phyloP scores from a whole-genome alignment of 2,888 invertebrate species.

The Sesia apiformis region DNA sequence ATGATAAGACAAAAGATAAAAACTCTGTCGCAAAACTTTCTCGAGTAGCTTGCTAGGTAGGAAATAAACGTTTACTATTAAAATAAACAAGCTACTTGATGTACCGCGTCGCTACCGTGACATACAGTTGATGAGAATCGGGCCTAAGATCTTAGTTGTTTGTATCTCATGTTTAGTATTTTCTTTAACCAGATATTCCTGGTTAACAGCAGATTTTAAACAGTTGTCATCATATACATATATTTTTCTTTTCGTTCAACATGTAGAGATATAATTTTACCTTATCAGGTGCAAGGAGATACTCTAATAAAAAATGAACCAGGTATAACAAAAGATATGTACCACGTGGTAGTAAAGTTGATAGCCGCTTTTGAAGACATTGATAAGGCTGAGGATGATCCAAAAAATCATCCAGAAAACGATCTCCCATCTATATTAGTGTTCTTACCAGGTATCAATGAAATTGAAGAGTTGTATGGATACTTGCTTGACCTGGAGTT shows the following conservation, averaged over 20 bases:
- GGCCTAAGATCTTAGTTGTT: neutral
- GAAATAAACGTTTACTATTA: too few species aligned
- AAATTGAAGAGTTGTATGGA: conserved; percentile 83
- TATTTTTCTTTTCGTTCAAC: neutral
- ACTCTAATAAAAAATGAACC: conserved; percentile 63
- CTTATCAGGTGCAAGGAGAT: neutral
- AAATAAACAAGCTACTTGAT: too few species aligned
- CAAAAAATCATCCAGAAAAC: conserved; percentile 25
- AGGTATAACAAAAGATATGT: conserved; percentile 73
- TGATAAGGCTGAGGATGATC: conserved; percentile 63
- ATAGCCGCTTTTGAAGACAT: conserved; percentile 78
- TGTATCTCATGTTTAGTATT: neutral
- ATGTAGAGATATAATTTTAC: neutral
- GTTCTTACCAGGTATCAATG: conserved; percentile 91
- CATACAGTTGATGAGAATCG: too few species aligned
- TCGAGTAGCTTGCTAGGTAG: too few species aligned
- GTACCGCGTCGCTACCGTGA: too few species aligned
- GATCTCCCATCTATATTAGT: conserved; percentile 82
- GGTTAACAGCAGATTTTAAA: neutral
- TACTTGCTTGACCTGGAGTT: conserved; percentile 33
- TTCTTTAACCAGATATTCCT: neutral
- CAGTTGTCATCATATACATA: neutral
- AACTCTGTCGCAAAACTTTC: too few species aligned
- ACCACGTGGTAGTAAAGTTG: conserved; percentile 76
- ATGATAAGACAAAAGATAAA: too few species aligned